phyloP scores from a whole-genome alignment of 2,797 vertebrate genomes.

The Discoglossus pictus region DNA sequence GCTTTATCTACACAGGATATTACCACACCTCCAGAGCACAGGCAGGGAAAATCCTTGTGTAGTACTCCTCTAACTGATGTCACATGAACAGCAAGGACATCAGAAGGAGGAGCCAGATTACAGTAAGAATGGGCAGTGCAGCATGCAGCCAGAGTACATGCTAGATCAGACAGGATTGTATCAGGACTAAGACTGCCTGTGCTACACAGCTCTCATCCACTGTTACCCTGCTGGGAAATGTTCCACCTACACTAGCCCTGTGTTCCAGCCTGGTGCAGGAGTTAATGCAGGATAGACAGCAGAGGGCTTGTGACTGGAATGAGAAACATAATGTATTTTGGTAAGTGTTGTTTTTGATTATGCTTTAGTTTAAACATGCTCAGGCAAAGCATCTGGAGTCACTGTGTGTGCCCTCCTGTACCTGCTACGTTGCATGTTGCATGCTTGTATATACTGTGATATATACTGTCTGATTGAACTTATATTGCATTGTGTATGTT shows the following conservation, averaged over 20 bases:
- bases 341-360: conserved; percentile 78
- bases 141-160: conserved; percentile 68
- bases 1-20: conserved; percentile 54
- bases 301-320: conserved; percentile 77
- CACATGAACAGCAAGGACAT: conserved; percentile 77
- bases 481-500: conserved; percentile 46
- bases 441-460: conserved; percentile 4
- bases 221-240: conserved; percentile 62
- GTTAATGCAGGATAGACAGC: conserved; percentile 77
- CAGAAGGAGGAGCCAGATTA: conserved; percentile 82
- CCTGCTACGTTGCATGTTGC: conserved; percentile 3
- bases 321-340: conserved; percentile 97
- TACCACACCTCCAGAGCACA: conserved; percentile 49
- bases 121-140: conserved; percentile 75
- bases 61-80: conserved; percentile 76
- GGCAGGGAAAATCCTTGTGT: conserved; percentile 65
- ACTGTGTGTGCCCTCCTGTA: conserved; percentile 51
- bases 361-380: conserved; percentile 53
- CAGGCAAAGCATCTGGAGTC: conserved; percentile 55
- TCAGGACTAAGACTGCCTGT: conserved; percentile 63
- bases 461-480: conserved; percentile 53
- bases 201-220: conserved; percentile 62
- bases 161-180: conserved; percentile 68
- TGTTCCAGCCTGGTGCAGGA: conserved; percentile 74
- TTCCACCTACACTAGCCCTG: conserved; percentile 64